These are phyloP conservation scores for Rhodinocichla rosea DNA, from an alignment of 2,113 vertebrate species.

Conservation along the genomic window DNA sequence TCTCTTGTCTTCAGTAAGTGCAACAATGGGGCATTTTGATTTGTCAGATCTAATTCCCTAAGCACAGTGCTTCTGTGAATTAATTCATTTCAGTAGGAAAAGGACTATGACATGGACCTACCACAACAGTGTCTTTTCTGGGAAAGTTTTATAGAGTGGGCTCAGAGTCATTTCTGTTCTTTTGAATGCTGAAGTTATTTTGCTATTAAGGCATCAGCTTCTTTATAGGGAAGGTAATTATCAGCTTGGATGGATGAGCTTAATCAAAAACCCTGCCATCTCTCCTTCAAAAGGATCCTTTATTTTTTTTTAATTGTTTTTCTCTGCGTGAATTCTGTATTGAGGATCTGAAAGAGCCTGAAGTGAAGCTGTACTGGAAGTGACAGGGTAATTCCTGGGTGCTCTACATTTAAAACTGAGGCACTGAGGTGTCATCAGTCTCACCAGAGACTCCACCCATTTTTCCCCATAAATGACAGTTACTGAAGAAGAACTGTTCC, in stretches of 20 bases:
- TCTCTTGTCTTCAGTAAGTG: neutral
- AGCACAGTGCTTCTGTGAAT: neutral
- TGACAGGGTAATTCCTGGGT: neutral
- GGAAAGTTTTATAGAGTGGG: neutral
- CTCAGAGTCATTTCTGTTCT: neutral
- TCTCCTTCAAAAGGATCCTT: neutral
- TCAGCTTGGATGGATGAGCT: neutral
- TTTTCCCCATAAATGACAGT: neutral
- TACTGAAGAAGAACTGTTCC: neutral
- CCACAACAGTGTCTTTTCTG: accelerated
- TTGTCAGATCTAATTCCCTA: neutral
- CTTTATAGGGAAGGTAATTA: neutral
- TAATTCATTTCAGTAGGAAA: neutral
- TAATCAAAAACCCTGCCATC: neutral
- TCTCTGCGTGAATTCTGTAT: neutral
- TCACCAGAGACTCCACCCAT: neutral
- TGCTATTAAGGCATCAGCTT: neutral
- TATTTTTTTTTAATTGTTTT: neutral
- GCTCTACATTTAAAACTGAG: neutral
- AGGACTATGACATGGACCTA: neutral
- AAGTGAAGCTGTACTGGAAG: neutral
- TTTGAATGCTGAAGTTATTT: neutral
- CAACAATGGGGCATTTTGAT: neutral
- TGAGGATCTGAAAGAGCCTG: neutral
- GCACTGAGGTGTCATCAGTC: neutral